Evolutionary conservation across 2,888 invertebrate species (phyloP), one percentile per base, ranked within the genome.

Genomic region (Volucella inflata): DNA sequence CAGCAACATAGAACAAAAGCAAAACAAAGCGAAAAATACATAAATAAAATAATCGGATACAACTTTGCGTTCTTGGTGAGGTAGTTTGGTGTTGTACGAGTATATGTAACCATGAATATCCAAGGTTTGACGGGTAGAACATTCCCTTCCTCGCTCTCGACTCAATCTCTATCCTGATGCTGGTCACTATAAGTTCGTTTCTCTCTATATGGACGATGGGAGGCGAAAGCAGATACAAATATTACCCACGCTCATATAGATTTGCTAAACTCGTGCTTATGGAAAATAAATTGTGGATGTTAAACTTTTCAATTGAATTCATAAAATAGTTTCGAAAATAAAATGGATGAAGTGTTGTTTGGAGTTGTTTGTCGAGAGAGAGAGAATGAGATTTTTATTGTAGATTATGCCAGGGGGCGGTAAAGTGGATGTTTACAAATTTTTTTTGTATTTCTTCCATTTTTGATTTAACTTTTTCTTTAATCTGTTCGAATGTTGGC

Each of bases 291-390:
- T 85, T 85, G 84, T 80, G 76, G 84, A 85, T 85, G 80, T 85
- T 85, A 85, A 85, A 85, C 75, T 85, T 85, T 80, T 85, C 84
- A 85, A 85, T 85, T 85, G 84, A 85, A 85, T 85, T 85, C 80
- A 80, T 85, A 85, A 80, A 85, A 85, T 85, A 85, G 80, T 85
- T 85, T 85, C 65, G 68, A 74, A 65, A 85, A 85, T 80, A 75
- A 80, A 85, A 80, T 79, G 76, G 71, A 85, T 85, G 80, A 80
- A 85, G 84, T 85, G 80, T 67, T 85, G 84, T 85, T 85, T 68
- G n/a, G 71, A 80, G 84, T 84, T 84, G 79, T 80, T 85, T 75
- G 70, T 71, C 59, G n/a, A 74, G 51, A 46, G 65, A 40, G 46
- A 21, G 46, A 30, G 30, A 30, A 30, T 30, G 30, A 30, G 48